Conservation (phyloP, 1,140 invertebrate species). For the Zaprionus capensis region DNA sequence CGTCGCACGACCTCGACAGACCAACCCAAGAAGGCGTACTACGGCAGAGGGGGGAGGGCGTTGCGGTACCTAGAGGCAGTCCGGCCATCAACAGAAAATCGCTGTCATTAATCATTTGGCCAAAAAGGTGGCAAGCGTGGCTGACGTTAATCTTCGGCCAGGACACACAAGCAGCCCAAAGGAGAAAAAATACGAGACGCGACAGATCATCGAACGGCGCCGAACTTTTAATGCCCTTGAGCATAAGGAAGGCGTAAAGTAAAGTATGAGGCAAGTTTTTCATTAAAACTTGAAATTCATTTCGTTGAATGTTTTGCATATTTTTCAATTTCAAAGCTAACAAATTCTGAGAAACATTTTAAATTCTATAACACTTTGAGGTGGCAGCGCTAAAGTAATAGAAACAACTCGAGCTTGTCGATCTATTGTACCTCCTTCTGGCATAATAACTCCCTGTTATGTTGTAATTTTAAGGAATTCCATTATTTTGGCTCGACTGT, state of each 20-base stretch:
- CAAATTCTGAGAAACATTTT: neutral
- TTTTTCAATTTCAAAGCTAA: neutral
- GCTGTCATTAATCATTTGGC: constrained; percentile 79
- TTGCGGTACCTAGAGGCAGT: neutral
- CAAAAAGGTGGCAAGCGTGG: constrained; percentile 65
- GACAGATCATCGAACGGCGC: neutral
- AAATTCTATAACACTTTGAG: neutral
- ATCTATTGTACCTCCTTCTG: too few relatives aligned
- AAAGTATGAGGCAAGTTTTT: neutral
- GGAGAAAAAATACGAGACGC: neutral
- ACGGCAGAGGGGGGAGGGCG: neutral
- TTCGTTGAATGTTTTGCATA: neutral
- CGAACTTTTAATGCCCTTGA: constrained; percentile 23
- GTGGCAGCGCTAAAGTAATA: neutral
- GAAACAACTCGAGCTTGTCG: too few relatives aligned
- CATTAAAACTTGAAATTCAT: constrained; percentile 5
- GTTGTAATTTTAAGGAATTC: too few relatives aligned
- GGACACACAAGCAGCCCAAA: constrained; percentile 21
- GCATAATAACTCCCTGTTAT: too few relatives aligned
- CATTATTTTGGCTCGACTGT: accelerated
- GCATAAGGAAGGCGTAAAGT: neutral
- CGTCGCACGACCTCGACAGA: neutral
- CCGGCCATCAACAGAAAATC: constrained; percentile 49
- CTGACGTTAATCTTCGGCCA: constrained; percentile 71
- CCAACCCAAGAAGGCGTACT: neutral